phyloP scores from a whole-genome alignment of 2,888 invertebrate genomes.

The Lithodes maja region DNA sequence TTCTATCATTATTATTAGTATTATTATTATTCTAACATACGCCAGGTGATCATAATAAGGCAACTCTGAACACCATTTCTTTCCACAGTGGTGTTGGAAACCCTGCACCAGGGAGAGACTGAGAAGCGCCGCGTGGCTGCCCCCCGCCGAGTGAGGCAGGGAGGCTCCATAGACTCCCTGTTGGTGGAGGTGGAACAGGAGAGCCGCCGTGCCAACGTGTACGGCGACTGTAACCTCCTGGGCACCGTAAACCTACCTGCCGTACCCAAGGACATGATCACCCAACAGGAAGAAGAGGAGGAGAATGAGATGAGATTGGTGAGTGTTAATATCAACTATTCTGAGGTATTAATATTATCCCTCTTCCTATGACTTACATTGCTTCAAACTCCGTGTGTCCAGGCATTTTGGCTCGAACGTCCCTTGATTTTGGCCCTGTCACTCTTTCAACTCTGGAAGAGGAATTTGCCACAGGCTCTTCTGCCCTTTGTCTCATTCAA shows the following conservation, averaged over 20 bases:
- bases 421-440: too few species aligned
- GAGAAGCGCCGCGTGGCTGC: constrained; percentile 27
- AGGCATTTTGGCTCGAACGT: too few species aligned
- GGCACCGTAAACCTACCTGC: constrained; percentile 53
- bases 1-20: too few species aligned
- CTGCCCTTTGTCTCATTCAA: too few species aligned
- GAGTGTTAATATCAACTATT: neutral
- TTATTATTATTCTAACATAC: too few species aligned
- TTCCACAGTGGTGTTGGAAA: constrained; percentile 47
- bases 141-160: constrained; percentile 13
- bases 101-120: constrained; percentile 44
- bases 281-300: constrained; percentile 11
- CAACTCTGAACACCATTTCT: neutral
- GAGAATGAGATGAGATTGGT: constrained; percentile 43
- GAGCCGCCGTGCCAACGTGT: constrained; percentile 42
- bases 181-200: constrained; percentile 64
- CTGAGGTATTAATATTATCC: too few species aligned
- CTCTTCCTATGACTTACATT: too few species aligned
- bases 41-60: neutral
- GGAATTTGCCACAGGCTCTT: too few species aligned
- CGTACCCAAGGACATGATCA: constrained; percentile 52
- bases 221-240: constrained; percentile 58
- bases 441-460: too few species aligned
- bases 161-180: constrained; percentile 29
- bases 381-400: too few species aligned